phyloP scores from a whole-genome alignment of 2,113 vertebrate species.

The Leptobrachium ailaonicum region DNA sequence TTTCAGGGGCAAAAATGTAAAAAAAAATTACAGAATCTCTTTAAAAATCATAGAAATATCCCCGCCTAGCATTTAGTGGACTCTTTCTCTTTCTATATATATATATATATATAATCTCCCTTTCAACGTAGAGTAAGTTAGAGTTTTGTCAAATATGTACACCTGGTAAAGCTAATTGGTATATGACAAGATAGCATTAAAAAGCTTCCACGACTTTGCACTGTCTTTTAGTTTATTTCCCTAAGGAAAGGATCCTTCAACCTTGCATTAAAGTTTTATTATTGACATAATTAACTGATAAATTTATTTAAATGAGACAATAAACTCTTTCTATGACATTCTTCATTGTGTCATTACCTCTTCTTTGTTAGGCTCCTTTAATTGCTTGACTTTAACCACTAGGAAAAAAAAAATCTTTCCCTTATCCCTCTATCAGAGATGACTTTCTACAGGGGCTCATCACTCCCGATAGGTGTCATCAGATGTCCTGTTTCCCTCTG shows the following conservation, averaged over 20 bases:
- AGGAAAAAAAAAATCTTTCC: too few relatives aligned
- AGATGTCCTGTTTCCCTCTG: too few relatives aligned
- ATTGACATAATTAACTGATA: constrained; percentile 50
- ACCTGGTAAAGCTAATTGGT: constrained; percentile 35
- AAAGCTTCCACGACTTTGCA: constrained; percentile 36
- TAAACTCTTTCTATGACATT: constrained; percentile 28
- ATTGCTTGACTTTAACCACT: neutral
- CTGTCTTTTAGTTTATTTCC: constrained; percentile 43
- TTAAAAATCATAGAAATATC: too few relatives aligned
- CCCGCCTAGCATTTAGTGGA: too few relatives aligned
- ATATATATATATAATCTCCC: too few relatives aligned
- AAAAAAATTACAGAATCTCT: too few relatives aligned
- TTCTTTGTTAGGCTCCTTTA: neutral
- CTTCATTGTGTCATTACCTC: constrained; percentile 34
- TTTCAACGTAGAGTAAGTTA: too few relatives aligned
- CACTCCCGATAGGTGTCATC: too few relatives aligned
- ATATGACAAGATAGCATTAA: constrained; percentile 38
- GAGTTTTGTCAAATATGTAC: constrained; percentile 17
- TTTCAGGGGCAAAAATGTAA: too few relatives aligned
- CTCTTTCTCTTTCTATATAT: too few relatives aligned
- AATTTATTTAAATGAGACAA: constrained; percentile 47
- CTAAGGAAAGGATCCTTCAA: constrained; percentile 34
- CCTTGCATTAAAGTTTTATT: constrained; percentile 47
- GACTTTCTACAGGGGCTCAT: too few relatives aligned
- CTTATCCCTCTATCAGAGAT: too few relatives aligned